These are phyloP conservation scores for Panagrolaimus sp. DNA, from an alignment of 1,140 invertebrate genomes.

Conservation along the genomic window DNA sequence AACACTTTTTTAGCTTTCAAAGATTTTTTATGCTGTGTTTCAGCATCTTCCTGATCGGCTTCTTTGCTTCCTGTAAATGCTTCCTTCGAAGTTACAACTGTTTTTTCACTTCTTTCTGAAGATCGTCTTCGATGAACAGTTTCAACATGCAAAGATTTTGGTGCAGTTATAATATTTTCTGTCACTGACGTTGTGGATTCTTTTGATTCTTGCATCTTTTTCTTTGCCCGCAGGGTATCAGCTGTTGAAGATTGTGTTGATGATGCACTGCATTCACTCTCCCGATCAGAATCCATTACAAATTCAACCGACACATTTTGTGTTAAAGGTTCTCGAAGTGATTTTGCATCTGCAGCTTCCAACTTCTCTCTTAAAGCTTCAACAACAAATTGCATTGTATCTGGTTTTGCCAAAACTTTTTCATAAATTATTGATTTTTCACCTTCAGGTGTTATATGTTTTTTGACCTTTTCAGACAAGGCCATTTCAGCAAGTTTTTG, in stretches of 20 bases:
- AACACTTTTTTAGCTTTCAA: background rate
- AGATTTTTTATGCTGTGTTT: background rate
- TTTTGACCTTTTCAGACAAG: background rate
- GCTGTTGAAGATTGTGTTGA: background rate
- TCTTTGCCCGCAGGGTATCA: background rate
- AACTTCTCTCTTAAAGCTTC: background rate
- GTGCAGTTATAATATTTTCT: background rate
- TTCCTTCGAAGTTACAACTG: background rate
- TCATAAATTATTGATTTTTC: background rate
- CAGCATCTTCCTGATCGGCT: background rate
- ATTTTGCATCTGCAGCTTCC: background rate
- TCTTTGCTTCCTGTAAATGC: background rate
- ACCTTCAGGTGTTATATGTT: conserved; percentile 5
- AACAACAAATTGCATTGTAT: background rate
- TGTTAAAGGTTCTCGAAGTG: background rate
- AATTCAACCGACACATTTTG: background rate
- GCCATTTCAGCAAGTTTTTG: background rate
- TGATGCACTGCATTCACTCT: background rate
- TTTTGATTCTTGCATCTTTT: conserved; percentile 6
- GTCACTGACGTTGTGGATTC: background rate
- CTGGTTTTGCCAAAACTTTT: background rate
- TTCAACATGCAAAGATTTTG: conserved; percentile 5
- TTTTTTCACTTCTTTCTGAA: conserved; percentile 13
- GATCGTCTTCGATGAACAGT: conserved; percentile 5
- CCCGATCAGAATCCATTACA: background rate